phyloP scores from a whole-genome alignment of 2,113 vertebrate species.

The Eulemur macaco region DNA sequence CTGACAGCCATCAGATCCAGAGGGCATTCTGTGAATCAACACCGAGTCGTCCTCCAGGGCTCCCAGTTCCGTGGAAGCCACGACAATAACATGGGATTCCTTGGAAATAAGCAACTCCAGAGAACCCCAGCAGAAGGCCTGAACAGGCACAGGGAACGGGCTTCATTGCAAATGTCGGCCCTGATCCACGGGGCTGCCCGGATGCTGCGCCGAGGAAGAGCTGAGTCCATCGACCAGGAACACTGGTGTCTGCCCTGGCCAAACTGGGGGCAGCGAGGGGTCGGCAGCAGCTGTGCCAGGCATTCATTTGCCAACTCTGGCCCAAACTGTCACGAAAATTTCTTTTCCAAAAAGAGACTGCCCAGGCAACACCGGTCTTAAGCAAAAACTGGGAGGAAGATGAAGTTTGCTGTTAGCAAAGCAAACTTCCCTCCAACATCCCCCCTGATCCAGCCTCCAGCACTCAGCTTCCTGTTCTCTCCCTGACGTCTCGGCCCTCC shows the following conservation, averaged over 20 bases:
- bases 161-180: neutral
- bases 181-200: neutral
- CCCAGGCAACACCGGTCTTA: neutral
- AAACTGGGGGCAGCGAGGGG: accelerated
- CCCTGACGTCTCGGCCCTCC: neutral
- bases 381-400: neutral
- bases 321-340: neutral
- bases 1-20: neutral
- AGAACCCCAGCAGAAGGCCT: neutral
- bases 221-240: neutral
- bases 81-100: neutral
- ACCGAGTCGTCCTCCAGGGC: neutral
- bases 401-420: neutral
- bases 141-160: neutral
- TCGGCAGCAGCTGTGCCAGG: neutral
- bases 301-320: neutral
- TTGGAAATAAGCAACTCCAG: neutral
- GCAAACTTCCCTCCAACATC: neutral
- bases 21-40: neutral
- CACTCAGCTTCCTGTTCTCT: neutral
- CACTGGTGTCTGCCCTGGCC: neutral
- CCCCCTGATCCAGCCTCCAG: neutral
- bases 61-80: neutral
- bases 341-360: neutral
- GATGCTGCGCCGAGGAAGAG: neutral